Base-by-base conservation (phyloP, 2,113 vertebrate species). In the Pollimyrus isidori region DNA sequence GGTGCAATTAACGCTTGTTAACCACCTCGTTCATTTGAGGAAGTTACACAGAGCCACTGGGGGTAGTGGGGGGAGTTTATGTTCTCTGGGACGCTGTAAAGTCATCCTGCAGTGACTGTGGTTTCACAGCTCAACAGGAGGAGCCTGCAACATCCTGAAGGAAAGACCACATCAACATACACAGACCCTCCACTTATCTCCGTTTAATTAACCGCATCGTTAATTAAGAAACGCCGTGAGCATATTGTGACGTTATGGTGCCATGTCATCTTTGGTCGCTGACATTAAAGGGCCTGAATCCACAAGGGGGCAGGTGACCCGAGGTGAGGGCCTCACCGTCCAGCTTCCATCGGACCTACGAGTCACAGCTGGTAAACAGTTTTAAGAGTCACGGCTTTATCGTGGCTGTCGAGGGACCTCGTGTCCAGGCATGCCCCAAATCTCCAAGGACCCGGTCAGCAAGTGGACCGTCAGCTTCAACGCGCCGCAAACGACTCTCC, bases 301-400 rank as follows among this genome's bases (percentile, higher is more conserved):
- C 82, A 48, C 39, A n/a, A 45, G n/a, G 45, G 39, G 82, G 0
- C 82, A 5, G 21, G 23, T 46, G 21, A 23, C 45, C 21, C 30
- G 49, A 30, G 26, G 49, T 19, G 15, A 19, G 3, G 30, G 30
- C 3, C 49, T 58, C 49, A 19, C 30, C 52, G 13, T 7, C 46
- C 49, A 39, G 30, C 17, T 87, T 87, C 26, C 10, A 45, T 23
- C 17, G 42, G 87, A 2, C 21, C 35, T n/a, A 52, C 35, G 42
- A 87, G 52, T 42, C n/a, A 21, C 87, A 87, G 56, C 56, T 58
- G 87, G 87, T n/a, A n/a, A 87, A 65, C 3, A n/a, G 53, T 87
- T 87, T 87, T 39, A 62, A 65, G 35, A 46, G 56, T 49, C 62
- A 73, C n/a, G 13, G 23, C 48, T 19, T 50, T 50, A 88, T 73